phyloP scores from a whole-genome alignment of 1,140 invertebrate species.

The Andrena cerasifolii region DNA sequence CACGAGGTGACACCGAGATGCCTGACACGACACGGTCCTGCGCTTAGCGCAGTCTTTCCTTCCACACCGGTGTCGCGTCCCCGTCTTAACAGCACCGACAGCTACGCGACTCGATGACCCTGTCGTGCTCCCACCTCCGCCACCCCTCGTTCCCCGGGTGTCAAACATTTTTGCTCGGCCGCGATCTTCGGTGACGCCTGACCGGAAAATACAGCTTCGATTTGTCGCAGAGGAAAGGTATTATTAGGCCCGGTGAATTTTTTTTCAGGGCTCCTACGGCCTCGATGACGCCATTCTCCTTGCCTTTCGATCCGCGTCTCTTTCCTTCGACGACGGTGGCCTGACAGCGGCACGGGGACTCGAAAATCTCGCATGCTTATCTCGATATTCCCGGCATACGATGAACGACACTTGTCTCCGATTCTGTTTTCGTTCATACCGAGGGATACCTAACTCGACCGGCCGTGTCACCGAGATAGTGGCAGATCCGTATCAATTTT shows the following conservation, averaged over 20 bases:
- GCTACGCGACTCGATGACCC: constrained; percentile 57
- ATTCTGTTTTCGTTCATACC: no score
- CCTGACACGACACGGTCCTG: constrained; percentile 78
- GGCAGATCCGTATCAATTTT: not conserved
- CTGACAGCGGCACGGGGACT: not conserved
- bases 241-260: constrained; percentile 40
- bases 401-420: no score
- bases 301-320: not conserved
- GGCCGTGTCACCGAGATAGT: not conserved
- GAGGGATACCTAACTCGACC: not conserved
- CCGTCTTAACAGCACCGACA: constrained; percentile 57
- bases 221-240: constrained; percentile 15
- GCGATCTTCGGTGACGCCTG: not conserved
- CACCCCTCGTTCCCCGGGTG: not conserved
- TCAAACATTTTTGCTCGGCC: constrained; percentile 41
- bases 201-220: constrained; percentile 11
- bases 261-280: no score
- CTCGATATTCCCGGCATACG: no score
- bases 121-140: constrained; percentile 17
- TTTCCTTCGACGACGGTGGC: not conserved
- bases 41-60: constrained; percentile 68
- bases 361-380: not conserved
- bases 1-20: constrained; percentile 75
- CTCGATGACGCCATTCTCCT: no score
- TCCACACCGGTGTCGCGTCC: constrained; percentile 35